Conservation (phyloP, 2,888 invertebrate genomes). For the Gastrophysa polygoni region DNA sequence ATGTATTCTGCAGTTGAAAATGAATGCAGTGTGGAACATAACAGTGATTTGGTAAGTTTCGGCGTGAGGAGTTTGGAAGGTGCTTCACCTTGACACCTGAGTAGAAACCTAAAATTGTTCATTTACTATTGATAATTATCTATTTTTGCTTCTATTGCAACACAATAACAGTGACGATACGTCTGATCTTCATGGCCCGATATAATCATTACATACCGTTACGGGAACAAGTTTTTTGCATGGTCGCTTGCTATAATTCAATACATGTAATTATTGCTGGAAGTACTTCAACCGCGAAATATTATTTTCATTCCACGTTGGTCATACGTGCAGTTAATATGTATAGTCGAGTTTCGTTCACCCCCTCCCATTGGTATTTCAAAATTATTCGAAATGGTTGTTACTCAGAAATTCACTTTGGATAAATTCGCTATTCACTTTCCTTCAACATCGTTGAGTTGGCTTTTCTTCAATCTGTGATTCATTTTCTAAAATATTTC, state of each 20-base stretch:
- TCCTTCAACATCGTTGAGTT: too few relatives aligned
- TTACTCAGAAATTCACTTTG: too few relatives aligned
- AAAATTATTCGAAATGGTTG: too few relatives aligned
- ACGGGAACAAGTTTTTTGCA: slow-evolving; percentile 12
- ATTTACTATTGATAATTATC: too few relatives aligned
- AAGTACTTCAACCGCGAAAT: slow-evolving; percentile 16
- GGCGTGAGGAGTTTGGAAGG: slow-evolving; percentile 17
- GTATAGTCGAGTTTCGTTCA: too few relatives aligned
- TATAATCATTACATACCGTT: background rate
- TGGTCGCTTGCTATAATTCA: slow-evolving; percentile 9
- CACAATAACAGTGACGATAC: background rate
- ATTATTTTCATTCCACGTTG: background rate
- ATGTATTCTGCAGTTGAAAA: slow-evolving; percentile 61
- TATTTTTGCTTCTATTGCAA: too few relatives aligned
- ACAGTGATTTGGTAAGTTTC: slow-evolving; percentile 74
- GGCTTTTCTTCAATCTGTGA: too few relatives aligned
- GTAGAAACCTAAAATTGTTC: too few relatives aligned
- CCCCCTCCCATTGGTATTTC: too few relatives aligned
- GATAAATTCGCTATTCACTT: too few relatives aligned
- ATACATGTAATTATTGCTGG: slow-evolving; percentile 8
- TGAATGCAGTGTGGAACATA: slow-evolving; percentile 67
- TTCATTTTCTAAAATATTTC: too few relatives aligned
- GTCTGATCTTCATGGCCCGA: background rate
- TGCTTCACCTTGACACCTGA: too few relatives aligned
- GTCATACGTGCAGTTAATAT: background rate